Evolutionary conservation across 2,797 vertebrate genomes (phyloP).

Genomic region (Ciconia nigra): DNA sequence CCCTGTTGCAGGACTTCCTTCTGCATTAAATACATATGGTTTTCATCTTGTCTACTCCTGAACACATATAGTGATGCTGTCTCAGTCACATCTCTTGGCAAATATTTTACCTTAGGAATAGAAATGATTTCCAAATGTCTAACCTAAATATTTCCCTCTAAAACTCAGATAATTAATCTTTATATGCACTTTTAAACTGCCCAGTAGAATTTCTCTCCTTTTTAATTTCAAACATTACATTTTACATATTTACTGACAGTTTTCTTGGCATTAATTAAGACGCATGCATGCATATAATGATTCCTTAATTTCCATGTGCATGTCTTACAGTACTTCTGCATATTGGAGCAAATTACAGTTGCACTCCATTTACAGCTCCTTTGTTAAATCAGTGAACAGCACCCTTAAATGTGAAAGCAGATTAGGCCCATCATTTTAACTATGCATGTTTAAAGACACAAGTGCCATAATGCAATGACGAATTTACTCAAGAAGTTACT

Average conservation of each 20-base stretch:
- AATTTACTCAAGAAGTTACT: not conserved
- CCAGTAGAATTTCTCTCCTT: not conserved
- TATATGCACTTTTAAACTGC: not conserved
- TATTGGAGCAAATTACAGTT: not conserved
- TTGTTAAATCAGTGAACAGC: not conserved
- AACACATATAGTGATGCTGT: slow-evolving; percentile 29
- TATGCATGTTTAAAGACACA: not conserved
- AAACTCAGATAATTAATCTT: slow-evolving; percentile 45
- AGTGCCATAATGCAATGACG: not conserved
- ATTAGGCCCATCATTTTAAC: not conserved
- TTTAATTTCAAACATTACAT: not conserved
- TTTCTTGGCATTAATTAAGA: not conserved
- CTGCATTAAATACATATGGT: slow-evolving; percentile 50
- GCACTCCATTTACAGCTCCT: not conserved
- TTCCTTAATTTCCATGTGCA: not conserved
- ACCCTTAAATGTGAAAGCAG: not conserved
- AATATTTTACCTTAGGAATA: slow-evolving; percentile 19
- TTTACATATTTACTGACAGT: not conserved
- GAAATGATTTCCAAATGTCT: slow-evolving; percentile 51
- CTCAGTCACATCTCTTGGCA: slow-evolving; percentile 62
- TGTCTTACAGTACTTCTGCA: not conserved
- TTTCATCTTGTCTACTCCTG: slow-evolving; percentile 44
- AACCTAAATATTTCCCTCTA: slow-evolving; percentile 22
- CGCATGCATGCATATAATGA: not conserved
- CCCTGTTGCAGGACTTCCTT: slow-evolving; percentile 42